These are phyloP conservation scores for Paraescarpia echinospica DNA, from an alignment of 1,140 invertebrate species.

Conservation along the genomic window DNA sequence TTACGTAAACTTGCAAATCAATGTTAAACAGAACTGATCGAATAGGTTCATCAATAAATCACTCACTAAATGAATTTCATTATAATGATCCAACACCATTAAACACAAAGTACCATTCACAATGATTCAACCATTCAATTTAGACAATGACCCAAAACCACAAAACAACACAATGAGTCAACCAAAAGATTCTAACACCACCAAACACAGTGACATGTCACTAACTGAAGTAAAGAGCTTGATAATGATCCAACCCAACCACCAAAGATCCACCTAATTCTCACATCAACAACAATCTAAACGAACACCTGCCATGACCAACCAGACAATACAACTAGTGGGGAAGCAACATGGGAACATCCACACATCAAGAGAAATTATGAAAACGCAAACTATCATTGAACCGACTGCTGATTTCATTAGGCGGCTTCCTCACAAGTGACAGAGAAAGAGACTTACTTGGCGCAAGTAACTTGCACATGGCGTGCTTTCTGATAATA, in stretches of 20 bases:
- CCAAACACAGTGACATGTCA: neutral
- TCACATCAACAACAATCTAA: neutral
- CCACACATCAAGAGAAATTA: neutral
- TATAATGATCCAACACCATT: neutral
- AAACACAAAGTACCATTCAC: neutral
- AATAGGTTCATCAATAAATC: neutral
- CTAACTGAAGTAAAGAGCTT: neutral
- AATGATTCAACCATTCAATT: neutral
- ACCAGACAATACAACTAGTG: neutral
- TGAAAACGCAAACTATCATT: neutral
- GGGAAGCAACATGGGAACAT: neutral
- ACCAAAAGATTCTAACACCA: neutral
- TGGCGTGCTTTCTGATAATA: neutral
- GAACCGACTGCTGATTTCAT: neutral
- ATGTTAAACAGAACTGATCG: neutral
- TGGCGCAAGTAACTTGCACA: neutral
- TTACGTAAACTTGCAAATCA: too few relatives aligned
- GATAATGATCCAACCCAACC: neutral
- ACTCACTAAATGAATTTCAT: neutral
- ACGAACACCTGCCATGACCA: neutral
- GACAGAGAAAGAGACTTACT: neutral
- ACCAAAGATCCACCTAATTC: neutral
- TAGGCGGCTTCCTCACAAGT: neutral
- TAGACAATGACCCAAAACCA: neutral
- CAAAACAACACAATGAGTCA: neutral